phyloP scores from a whole-genome alignment of 2,888 invertebrate genomes.

The Drosophila eohydei region DNA sequence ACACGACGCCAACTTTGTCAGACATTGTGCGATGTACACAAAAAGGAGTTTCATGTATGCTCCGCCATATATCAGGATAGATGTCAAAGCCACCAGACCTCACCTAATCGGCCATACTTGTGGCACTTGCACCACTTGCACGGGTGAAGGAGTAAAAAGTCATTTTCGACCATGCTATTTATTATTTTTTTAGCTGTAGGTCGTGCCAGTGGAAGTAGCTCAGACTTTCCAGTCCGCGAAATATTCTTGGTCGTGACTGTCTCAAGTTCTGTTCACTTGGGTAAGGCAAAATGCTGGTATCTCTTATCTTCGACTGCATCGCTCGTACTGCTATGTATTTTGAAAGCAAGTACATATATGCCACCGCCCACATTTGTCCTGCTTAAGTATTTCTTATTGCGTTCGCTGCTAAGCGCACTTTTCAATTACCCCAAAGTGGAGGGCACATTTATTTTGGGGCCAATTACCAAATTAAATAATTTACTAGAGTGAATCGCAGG shows the following conservation, averaged over 20 bases:
- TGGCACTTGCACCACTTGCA: conserved; percentile 6
- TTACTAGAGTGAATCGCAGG: conserved; percentile 38
- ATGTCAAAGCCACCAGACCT: conserved; percentile 60
- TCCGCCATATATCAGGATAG: conserved; percentile 79
- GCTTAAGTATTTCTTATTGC: conserved; percentile 44
- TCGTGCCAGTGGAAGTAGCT: conserved; percentile 18
- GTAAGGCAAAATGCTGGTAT: conserved; percentile 35
- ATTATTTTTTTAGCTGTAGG: conserved; percentile 29
- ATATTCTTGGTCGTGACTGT: conserved; percentile 8
- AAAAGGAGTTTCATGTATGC: conserved; percentile 73
- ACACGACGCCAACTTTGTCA: conserved; percentile 58
- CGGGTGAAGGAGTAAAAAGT: conserved; percentile 8
- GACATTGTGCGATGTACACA: conserved; percentile 56
- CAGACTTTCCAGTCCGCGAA: conserved; percentile 21
- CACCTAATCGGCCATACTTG: conserved; percentile 47
- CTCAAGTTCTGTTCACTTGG: conserved; percentile 21
- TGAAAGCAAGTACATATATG: conserved; percentile 43
- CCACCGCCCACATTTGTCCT: conserved; percentile 36
- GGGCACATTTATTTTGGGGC: conserved; percentile 46
- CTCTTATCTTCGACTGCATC: conserved; percentile 50
- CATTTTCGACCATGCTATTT: conserved; percentile 20
- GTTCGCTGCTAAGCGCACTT: conserved; percentile 49
- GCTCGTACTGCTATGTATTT: conserved; percentile 36
- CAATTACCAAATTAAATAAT: conserved; percentile 64
- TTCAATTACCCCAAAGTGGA: conserved; percentile 59